Base-by-base conservation (phyloP, 2,113 vertebrate species). In the Phrynocephalus versicolor region DNA sequence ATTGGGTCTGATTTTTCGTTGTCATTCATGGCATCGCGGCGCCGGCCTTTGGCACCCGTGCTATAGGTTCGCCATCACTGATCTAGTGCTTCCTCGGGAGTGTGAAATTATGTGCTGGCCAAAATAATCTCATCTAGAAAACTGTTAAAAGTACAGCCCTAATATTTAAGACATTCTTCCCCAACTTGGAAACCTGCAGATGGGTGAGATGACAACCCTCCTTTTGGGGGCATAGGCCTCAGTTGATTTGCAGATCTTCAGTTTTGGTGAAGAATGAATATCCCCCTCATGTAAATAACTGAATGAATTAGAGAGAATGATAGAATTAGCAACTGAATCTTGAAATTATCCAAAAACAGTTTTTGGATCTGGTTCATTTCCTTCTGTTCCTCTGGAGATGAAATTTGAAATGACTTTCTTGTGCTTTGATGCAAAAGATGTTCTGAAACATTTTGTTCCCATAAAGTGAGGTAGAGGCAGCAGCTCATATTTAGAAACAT, bases 371-470 rank as follows among this genome's bases (percentile, higher is more conserved):
- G 60, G 60, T 64, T 80, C 12, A 41, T 41, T 65, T 65, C 37
- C 27, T 62, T n/a, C 71, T 69, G 41, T 37, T n/a, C 25, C 81
- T 82, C 81, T 41, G 16, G 25, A 73, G 81, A 27, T 73, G 37
- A 80, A 80, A 64, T 72, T 25, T 23, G 81, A 82, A 73, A 73
- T 39, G 51, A 27, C 25, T 27, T 15, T 57, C 30, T 60, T n/a
- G 77, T 19, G 64, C 75, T 88, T 71, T 85, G 45, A 70, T 87
- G 25, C 1, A 77, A 70, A 88, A 79, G 45, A 41, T 27, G 23
- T 57, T 89, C 79, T 74, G 41, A 86, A 84, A 19, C 30, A 25
- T 25, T 72, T 73, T 72, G 33, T 13, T 60, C 19, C 60, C 60
- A 21, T 51, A 60, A 35, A n/a, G 15, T 39, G 55, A n/a, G 16